Base-by-base conservation (phyloP, 2,888 invertebrate species). In the Leptothorax acervorum region DNA sequence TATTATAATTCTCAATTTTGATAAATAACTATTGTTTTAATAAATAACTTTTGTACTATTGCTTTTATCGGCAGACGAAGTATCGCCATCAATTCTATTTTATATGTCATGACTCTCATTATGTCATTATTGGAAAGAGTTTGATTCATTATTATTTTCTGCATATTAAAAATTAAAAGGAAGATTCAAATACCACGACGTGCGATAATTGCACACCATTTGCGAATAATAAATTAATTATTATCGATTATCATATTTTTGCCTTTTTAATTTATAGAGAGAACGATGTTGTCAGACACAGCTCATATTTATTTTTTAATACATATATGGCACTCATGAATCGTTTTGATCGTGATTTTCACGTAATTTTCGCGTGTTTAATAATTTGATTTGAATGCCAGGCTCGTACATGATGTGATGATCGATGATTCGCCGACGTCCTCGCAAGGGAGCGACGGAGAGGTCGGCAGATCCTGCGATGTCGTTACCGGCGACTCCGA, bases 391-490 rank as follows among this genome's bases (percentile, higher is more conserved):
- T 71, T 48, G 11, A 0, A 42, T 76, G 28, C 85, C 94, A 98
- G 98, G 92, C 96, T 98, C 94, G 98, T 98, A 94, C 98, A 98
- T 95, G 97, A 97, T 96, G 97, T 97, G 92, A 96, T 96, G 90
- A 96, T 98, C 93, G 98, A 98, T 92, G 97, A 98, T 94, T 97
- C 97, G 60, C 97, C 98, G 48, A 96, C 96, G 86, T 97, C 97
- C 89, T 97, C 97, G 91, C 97, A 97, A 94, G 96, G 95, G 68
- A 96, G 97, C 85, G 97, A 97, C 86, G 96, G 96, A 91, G 97
- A 96, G 85, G 96, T 96, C 82, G 95, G 93, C 89, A 92, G 94
- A 86, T 91, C 92, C 23, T 93, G 93, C 86, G 90, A 92, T 2
- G 92, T 91, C 48, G 92, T 92, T 42, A 92, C 87, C 11, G 93